Percentiles rank a stretch among this genome's conserved stretches.
These are phyloP conservation scores for Galeopsomyia nigrocyanea DNA, from an alignment of 2,888 invertebrate genomes.

Conservation along the genomic window DNA sequence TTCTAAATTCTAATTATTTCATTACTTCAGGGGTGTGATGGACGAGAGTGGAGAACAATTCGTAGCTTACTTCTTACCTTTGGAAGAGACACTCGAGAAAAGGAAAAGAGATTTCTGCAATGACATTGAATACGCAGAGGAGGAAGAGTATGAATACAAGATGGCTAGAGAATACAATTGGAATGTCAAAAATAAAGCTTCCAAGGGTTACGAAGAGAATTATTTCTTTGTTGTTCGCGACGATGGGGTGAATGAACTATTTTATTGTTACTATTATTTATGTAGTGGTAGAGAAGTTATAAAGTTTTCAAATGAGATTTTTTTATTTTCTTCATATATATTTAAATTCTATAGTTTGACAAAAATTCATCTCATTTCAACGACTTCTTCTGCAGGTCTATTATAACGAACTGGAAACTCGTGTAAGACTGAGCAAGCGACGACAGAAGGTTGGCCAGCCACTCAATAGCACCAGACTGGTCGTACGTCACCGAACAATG, in stretches of 20 bases:
- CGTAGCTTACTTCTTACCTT: conserved; percentile 98
- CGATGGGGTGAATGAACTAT: conserved; percentile 74
- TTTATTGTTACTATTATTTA: not conserved
- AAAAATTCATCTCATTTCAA: not conserved
- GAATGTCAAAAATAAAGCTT: conserved; percentile 98
- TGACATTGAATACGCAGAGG: conserved; percentile 85
- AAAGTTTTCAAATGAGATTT: too few relatives aligned
- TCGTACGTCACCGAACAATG: conserved; percentile 91
- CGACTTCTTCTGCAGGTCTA: conserved; percentile 71
- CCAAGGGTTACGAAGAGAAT: conserved; percentile 96
- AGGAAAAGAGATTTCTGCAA: conserved; percentile 85
- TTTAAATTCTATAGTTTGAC: too few relatives aligned
- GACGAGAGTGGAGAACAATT: conserved; percentile 99
- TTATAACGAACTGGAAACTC: conserved; percentile 95
- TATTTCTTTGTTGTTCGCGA: conserved; percentile 94
- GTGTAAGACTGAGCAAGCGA: conserved; percentile 93
- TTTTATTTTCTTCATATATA: too few relatives aligned
- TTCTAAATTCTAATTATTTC: conserved; percentile 11
- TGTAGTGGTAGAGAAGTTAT: not conserved
- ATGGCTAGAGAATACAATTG: conserved; percentile 99
- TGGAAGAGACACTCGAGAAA: conserved; percentile 92
- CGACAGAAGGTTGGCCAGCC: conserved; percentile 82
- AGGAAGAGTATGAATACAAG: conserved; percentile 95
- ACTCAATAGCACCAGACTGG: conserved; percentile 83
- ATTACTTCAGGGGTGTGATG: conserved; percentile 92